These are phyloP conservation scores for Calliphora vicina DNA, from an alignment of 1,140 invertebrate species.

Conservation along the genomic window DNA sequence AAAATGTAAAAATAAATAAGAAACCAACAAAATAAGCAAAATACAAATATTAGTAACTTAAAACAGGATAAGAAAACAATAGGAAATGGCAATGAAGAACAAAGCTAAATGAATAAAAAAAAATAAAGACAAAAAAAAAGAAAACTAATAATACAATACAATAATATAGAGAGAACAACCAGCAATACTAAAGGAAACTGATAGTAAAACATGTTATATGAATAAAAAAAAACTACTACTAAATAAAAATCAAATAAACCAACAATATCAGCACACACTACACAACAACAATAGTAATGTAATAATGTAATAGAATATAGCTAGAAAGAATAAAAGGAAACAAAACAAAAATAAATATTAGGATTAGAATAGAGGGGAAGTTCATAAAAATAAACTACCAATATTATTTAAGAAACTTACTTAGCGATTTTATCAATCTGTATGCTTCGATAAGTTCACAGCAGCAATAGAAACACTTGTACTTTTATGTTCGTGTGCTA, in stretches of 20 bases:
- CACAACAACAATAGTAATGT: too few relatives aligned
- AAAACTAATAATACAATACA: background rate
- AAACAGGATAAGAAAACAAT: slow-evolving; percentile 16
- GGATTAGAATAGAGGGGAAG: background rate
- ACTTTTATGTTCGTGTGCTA: background rate
- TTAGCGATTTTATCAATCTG: background rate
- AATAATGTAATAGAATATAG: too few relatives aligned
- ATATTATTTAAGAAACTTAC: background rate
- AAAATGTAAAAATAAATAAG: background rate
- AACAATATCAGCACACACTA: background rate
- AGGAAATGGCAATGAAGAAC: slow-evolving; percentile 12
- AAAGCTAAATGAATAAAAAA: background rate
- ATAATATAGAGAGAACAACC: background rate
- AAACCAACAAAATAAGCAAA: background rate
- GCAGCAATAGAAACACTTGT: background rate
- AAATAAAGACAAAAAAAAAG: background rate
- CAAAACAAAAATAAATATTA: background rate
- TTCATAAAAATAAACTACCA: background rate
- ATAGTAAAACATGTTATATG: background rate
- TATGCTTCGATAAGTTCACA: background rate
- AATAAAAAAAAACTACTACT: background rate
- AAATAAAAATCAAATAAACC: slow-evolving; percentile 11
- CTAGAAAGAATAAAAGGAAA: background rate
- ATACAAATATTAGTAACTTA: slow-evolving; percentile 14
- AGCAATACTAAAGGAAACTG: slow-evolving; percentile 6